A percentile compares a stretch with the other conserved stretches of the same genome.
These are phyloP conservation scores for Calycopis cecrops DNA, from an alignment of 1,140 invertebrate species.

Conservation along the genomic window DNA sequence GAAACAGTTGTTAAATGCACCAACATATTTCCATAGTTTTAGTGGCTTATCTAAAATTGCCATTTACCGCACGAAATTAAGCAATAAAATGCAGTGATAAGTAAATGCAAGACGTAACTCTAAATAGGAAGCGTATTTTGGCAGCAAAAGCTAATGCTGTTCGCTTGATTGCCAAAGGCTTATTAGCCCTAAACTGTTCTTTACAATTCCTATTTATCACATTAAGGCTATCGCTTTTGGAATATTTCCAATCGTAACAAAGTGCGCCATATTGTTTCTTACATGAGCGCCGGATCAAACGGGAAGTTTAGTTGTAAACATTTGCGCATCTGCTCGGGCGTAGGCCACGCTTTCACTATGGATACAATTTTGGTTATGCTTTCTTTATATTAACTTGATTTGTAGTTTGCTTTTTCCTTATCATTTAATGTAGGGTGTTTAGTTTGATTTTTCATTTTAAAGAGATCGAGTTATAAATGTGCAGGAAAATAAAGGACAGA, in stretches of 20 bases:
- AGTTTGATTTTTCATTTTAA: no score
- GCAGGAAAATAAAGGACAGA: no score
- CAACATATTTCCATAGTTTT: constrained; percentile 18
- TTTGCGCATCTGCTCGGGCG: constrained; percentile 19
- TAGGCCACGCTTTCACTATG: neutral
- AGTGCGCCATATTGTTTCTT: constrained; percentile 24
- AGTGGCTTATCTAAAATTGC: constrained; percentile 15
- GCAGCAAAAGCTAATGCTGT: constrained; percentile 29
- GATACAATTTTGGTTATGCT: no score
- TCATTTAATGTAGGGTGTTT: no score
- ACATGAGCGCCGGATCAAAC: constrained; percentile 19
- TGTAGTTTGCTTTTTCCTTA: no score
- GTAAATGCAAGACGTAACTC: constrained; percentile 23
- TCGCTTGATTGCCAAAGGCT: constrained; percentile 34
- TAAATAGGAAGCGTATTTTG: constrained; percentile 18
- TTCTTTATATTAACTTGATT: no score
- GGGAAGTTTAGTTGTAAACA: constrained; percentile 28
- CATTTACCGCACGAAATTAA: constrained; percentile 17
- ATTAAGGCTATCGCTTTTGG: constrained; percentile 27
- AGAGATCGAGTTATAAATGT: no score
- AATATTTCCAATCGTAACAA: constrained; percentile 29
- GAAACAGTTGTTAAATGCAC: constrained; percentile 5
- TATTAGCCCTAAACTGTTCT: constrained; percentile 28
- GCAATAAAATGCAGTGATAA: constrained; percentile 28
- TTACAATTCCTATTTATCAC: constrained; percentile 29